Evolutionary conservation across 2,797 vertebrate species (phyloP).

Genomic region (Moxostoma hubbsi): DNA sequence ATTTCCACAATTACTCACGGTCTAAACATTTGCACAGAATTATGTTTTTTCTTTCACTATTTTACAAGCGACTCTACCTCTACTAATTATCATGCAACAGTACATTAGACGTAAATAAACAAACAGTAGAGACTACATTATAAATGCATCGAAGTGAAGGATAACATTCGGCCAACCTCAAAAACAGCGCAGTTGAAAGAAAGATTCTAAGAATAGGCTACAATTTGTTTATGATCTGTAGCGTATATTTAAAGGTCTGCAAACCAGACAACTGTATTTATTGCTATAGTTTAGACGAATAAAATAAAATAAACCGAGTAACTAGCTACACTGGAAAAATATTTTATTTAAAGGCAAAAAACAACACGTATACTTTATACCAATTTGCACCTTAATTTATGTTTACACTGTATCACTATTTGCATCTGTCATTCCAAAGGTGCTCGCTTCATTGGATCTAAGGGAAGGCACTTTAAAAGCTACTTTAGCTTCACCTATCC

Average conservation of each 20-base stretch:
- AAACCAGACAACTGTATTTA: not conserved
- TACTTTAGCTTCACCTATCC: slow-evolving; percentile 81
- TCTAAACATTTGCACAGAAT: not conserved
- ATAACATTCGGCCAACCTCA: not conserved
- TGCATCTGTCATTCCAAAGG: slow-evolving; percentile 64
- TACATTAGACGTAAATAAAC: no score
- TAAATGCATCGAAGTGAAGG: not conserved
- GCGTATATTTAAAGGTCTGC: not conserved
- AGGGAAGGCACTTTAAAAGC: slow-evolving; percentile 73
- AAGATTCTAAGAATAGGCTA: not conserved
- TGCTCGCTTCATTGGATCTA: slow-evolving; percentile 51
- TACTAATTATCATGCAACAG: not conserved
- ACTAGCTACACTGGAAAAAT: no score
- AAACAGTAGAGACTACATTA: not conserved
- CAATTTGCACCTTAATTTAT: no score
- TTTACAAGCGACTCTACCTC: not conserved
- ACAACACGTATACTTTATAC: no score
- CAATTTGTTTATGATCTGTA: not conserved
- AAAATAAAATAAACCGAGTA: no score
- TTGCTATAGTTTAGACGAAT: no score
- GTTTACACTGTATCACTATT: not conserved
- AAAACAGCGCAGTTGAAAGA: not conserved
- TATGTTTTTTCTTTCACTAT: not conserved
- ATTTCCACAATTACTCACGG: not conserved
- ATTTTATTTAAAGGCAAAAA: no score